Conservation (phyloP, 1,140 invertebrate species). For the Lucilia cuprina region DNA sequence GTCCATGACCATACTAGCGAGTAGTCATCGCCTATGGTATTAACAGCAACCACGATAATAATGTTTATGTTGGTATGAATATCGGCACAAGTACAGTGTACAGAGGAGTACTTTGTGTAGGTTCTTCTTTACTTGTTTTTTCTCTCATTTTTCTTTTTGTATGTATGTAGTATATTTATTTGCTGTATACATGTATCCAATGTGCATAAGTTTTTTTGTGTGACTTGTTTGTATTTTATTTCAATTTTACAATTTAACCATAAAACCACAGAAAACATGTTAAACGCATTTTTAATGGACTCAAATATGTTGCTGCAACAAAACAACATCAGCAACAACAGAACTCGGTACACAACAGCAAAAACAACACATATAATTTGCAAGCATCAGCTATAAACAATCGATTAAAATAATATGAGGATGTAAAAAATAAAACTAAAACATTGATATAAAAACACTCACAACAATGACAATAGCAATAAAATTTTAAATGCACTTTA, state of each 20-base stretch:
- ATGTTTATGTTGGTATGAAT: constrained; percentile 2
- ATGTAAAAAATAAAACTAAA: neutral
- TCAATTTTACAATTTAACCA: constrained; percentile 61
- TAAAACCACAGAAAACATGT: constrained; percentile 62
- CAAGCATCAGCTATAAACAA: constrained; percentile 30
- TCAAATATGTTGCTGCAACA: constrained; percentile 58
- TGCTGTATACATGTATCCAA: neutral
- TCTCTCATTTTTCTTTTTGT: no score
- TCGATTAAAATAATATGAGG: constrained; percentile 25
- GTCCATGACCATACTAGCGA: no score
- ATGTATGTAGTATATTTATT: neutral
- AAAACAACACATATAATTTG: constrained; percentile 8
- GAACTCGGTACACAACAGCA: neutral
- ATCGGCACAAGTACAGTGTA: neutral
- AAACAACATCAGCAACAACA: constrained; percentile 37
- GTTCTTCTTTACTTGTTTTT: no score
- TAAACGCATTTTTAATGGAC: constrained; percentile 63
- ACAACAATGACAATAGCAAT: neutral
- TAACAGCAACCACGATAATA: no score
- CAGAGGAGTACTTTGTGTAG: neutral
- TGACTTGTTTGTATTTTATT: constrained; percentile 45
- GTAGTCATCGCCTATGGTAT: no score
- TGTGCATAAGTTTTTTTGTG: constrained; percentile 38
- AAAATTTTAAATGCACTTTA: neutral
- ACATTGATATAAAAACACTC: neutral